Percentiles rank a stretch among this genome's conserved stretches.
Conservation (phyloP, 2,113 vertebrate species). For the Hypocryptadius cinnamomeus region DNA sequence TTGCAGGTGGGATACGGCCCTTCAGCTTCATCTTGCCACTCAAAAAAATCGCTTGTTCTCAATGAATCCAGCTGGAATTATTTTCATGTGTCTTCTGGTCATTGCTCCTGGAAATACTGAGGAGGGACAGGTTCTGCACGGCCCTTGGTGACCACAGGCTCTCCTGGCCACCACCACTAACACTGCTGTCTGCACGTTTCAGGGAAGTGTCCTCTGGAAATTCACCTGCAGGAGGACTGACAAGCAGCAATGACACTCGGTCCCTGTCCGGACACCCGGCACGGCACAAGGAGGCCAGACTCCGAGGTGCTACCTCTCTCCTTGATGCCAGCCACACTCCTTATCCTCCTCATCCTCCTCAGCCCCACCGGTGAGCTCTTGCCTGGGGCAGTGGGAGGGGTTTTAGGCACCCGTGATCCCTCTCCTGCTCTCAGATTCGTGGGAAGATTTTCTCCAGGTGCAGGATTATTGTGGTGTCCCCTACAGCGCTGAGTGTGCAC, state of each 20-base stretch:
- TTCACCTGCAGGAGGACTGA: not conserved
- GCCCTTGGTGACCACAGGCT: not conserved
- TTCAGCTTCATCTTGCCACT: not conserved
- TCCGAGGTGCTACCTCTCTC: not conserved
- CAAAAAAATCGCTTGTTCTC: not conserved
- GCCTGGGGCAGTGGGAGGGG: rapidly evolving
- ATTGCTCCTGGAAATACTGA: not conserved
- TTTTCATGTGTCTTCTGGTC: not conserved
- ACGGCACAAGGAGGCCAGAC: not conserved
- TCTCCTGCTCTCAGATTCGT: not conserved
- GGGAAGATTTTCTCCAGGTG: not conserved
- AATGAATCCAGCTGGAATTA: not conserved
- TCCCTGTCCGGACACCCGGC: not conserved
- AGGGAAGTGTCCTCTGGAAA: slow-evolving; percentile 12
- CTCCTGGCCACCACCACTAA: not conserved
- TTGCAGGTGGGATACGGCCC: rapidly evolving
- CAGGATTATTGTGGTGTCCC: not conserved
- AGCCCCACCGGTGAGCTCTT: slow-evolving; percentile 48
- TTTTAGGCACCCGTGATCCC: rapidly evolving
- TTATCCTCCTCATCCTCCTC: slow-evolving; percentile 53
- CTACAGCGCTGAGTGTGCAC: rapidly evolving
- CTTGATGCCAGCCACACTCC: not conserved
- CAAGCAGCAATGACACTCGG: slow-evolving; percentile 28
- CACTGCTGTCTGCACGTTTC: not conserved
- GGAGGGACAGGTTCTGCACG: not conserved